Base-by-base conservation (phyloP, 2,888 invertebrate species). In the Agrilus cyanescens region DNA sequence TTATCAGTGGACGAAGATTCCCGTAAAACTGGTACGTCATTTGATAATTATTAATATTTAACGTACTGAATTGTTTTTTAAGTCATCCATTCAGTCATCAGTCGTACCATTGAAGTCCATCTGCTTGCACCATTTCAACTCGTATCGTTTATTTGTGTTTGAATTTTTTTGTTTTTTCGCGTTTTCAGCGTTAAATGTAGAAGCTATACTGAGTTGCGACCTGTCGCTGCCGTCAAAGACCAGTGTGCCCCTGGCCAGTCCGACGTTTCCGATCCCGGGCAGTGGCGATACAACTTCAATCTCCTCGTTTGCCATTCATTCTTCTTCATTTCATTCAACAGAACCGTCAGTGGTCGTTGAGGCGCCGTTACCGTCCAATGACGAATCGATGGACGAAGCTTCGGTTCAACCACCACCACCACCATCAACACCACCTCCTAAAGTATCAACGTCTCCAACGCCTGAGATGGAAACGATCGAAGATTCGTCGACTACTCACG, bases 1-100 rank as follows among this genome's bases (percentile, higher is more conserved):
- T 65, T 82, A 46, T 74, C 78, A 15, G 78, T 82, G 45, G 82
- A 82, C 59, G 80, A 80, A 52, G 77, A 79, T 57, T 70, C 73
- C 50, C 69, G 74, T 33, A 71, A 70, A 53, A 63, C 72, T 68
- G 62, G 73, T 76, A 62, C 62, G 65, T 53, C 25, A 25, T 25
- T 25, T 25, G 2, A 8, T 4, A 25, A 8, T 25, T 10, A 25
- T 25, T 10, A 12, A 14, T 18, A 10, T 8, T 10, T 2, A 41
- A 14, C 1, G 30, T 12, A 4, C 13, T 25, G 2, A 29, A 30
- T 12, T 29, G 5, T 12, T 8, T 39, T 31, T 39, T 5, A 14
- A 12, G 25, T 29, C 13, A 29, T 10, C 34, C 7, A 34, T 12
- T 25, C 20, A 12, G n/a, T 20, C 25, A 31, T 36, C n/a, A 14